Percentiles rank a stretch among this genome's conserved stretches.
These are phyloP conservation scores for Pseudorectes ferrugineus DNA, from an alignment of 2,113 vertebrate genomes.

Conservation along the genomic window DNA sequence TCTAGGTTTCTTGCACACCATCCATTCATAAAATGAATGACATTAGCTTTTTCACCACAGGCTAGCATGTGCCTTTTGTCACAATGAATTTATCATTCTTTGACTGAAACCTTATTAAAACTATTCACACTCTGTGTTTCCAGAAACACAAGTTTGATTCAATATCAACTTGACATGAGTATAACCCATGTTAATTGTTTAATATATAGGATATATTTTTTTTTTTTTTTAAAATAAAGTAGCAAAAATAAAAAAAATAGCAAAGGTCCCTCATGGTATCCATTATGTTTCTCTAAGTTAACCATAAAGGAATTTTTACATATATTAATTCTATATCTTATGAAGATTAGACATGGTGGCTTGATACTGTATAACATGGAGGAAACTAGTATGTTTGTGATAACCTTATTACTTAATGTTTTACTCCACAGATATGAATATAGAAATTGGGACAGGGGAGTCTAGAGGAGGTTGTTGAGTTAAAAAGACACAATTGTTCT, in stretches of 20 bases:
- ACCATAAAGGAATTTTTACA: not conserved
- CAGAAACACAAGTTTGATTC: not conserved
- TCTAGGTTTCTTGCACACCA: not conserved
- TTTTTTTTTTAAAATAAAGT: not conserved
- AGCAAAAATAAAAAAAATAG: not conserved
- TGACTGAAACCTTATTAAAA: not conserved
- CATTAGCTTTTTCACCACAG: not conserved
- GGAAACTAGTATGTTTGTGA: not conserved
- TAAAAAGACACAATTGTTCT: not conserved
- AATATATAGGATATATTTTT: not conserved
- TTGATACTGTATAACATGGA: not conserved
- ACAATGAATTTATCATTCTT: not conserved
- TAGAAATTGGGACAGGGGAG: not conserved
- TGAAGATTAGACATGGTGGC: not conserved
- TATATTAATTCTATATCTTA: not conserved
- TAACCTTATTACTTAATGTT: not conserved
- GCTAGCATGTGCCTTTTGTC: not conserved
- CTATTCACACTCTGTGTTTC: not conserved
- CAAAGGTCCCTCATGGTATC: fast-evolving
- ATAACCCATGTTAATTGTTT: not conserved
- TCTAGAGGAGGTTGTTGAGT: not conserved
- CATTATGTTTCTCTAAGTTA: not conserved
- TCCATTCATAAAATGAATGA: not conserved
- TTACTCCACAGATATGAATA: not conserved
- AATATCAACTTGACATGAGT: not conserved